Evolutionary conservation across 1,140 invertebrate species (phyloP), one percentile per base, ranked within the genome.

Genomic region (Hycleus phaleratus): DNA sequence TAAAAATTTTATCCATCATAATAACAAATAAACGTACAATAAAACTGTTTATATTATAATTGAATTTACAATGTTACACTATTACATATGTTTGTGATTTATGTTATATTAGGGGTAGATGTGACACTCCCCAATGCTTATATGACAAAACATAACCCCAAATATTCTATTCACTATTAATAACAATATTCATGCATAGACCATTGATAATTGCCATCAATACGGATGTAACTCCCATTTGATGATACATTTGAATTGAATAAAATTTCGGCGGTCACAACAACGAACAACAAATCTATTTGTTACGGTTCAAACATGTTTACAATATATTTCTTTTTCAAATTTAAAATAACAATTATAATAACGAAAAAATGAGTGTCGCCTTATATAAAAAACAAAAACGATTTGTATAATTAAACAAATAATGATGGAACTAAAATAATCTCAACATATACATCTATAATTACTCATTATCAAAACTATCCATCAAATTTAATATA

Each of bases 151-250:
- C 51, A 45, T 53, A 46, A 53, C 51, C 51, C 51, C 51, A 53
- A 42, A 32, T 32, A 32, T 38, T 45, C 42, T 53, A 53, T 53
- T 53, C 32, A 5, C 51, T 53, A 53, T 53, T 53, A 53, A 45
- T 53, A 32, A 53, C 51, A 53, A 53, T 53, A 53, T 53, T 53
- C 46, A 53, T 53, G 51, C 51, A 53, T 53, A 53, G 51, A 53
- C 42, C 51, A 53, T 53, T 53, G 51, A 53, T 53, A 53, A 53
- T 53, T 53, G 51, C 40, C 38, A 46, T 53, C 42, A 53, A 53
- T 53, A 26, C 18, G 11, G 51, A 53, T 53, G 42, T 53, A 45
- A 53, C 51, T 53, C 46, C 51, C 51, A 53, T 53, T 53, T 53
- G 51, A 53, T 53, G 51, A 53, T 53, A 53, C 48, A 49, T 49